Evolutionary conservation across 2,888 invertebrate genomes (phyloP), one percentile per base, ranked within the genome.

Genomic region (Epirrita christyi): DNA sequence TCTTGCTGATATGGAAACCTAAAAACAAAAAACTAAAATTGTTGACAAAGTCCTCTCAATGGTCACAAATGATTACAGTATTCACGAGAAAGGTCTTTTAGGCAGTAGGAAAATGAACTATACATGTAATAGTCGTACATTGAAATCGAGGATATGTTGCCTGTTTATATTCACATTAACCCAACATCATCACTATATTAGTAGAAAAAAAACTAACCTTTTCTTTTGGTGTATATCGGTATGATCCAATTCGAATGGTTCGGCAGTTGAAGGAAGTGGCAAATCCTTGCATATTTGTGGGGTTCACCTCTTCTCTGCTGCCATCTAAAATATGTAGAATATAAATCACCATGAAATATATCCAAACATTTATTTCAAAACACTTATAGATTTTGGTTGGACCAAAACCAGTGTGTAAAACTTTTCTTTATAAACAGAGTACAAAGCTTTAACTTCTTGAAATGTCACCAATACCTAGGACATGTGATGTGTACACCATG

Each of bases 191-290:
- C n/a, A n/a, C n/a, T 4, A 21, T 21, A 4, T 3, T 21, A 21
- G 4, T 3, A 21, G 2, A 32, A n/a, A 36, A 37, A 43, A n/a
- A 27, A 42, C 27, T 50, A 82, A 97, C 95, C 83, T 94, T 94
- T 78, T 96, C 95, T 59, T 93, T 93, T 27, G 97, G 95, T 66
- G 94, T 93, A 75, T 95, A 96, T 88, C 96, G 95, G 80, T 97
- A 96, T 11, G 97, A 96, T 37, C 98, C 98, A 78, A 98, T 95
- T 64, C 97, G 93, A 54, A 98, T 94, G 14, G 96, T 95, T 67
- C 96, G 93, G 81, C 97, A 97, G 13, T 90, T 85, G 9, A 96
- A 75, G 44, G 93, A 84, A n/a, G 94, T 93, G 50, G 91, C 91
- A 46, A 93, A 75, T 43, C 91, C 88, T 66, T 93, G 84, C 65